Conservation (phyloP, 2,888 invertebrate genomes). For the Trypoxylon attenuatum region DNA sequence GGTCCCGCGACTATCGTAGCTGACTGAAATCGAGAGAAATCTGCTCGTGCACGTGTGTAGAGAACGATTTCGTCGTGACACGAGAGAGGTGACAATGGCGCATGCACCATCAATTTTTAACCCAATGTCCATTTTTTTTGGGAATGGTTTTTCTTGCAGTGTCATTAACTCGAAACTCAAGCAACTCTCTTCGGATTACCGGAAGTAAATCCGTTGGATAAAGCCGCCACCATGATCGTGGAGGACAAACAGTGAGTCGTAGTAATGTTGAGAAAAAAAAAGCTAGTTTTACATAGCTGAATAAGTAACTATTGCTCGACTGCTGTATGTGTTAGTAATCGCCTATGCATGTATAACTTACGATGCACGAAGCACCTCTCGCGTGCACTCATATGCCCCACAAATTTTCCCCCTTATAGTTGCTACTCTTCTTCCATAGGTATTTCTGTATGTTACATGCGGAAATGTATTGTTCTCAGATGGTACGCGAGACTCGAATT, state of each 20-base stretch:
- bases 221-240: conserved; percentile 71
- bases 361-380: too few species aligned
- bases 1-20: background rate
- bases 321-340: background rate
- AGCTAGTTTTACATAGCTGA: too few species aligned
- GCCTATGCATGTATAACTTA: conserved; percentile 4
- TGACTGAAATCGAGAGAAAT: background rate
- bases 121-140: conserved; percentile 26
- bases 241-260: conserved; percentile 73
- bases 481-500: too few species aligned
- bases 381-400: too few species aligned
- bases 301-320: background rate
- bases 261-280: too few species aligned
- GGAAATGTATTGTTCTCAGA: too few species aligned
- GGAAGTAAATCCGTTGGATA: conserved; percentile 45
- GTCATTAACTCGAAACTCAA: conserved; percentile 56
- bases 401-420: too few species aligned
- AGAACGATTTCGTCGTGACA: conserved; percentile 19
- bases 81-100: background rate
- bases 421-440: background rate
- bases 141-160: conserved; percentile 69
- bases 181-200: conserved; percentile 30
- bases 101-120: conserved; percentile 33
- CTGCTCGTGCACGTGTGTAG: background rate
- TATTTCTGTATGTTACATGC: background rate